Evolutionary conservation across 2,113 vertebrate species (phyloP), one percentile per base, ranked within the genome.

Genomic region (Equus przewalskii): DNA sequence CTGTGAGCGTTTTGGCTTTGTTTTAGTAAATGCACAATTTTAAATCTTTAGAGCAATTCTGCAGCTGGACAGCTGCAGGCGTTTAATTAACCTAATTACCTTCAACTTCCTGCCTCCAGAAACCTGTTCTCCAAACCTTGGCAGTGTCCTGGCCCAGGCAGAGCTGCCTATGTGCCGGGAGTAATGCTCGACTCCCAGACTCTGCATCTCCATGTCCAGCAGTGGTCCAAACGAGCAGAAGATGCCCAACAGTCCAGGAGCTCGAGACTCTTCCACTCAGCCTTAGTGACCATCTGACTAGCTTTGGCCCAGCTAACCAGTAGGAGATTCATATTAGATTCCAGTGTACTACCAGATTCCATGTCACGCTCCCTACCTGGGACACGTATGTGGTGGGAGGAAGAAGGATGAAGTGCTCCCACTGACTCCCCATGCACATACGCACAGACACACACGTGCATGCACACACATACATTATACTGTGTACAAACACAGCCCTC

Each of bases 81-180:
- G 70, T 51, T 96, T 96, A 93, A 93, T 94, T 75, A 96, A 58
- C 75, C 65, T 89, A 64, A 95, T 49, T 87, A 76, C 65, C 49
- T 87, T 60, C 49, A 44, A 67, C 82, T 86, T 94, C 30, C 58
- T 90, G 62, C n/a, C 83, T 93, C 80, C 56, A 64, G 54, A 84
- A 98, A 93, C 49, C 30, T 91, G 36, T 69, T 79, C 85, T 84
- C 44, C 6, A 15, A 19, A 46, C 0, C 22, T 10, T 80, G 76
- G 58, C 79, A 41, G 56, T 11, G 3, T 44, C 60, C n/a, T 7
- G 49, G 33, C 69, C 58, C 49, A 30, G 15, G 36, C n/a, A 41
- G n/a, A 80, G 44, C 33, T 9, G 16, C 21, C 30, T 7, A 1
- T 56, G 46, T 49, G 49, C 58, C 4, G 13, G 9, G n/a, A 65